These are phyloP conservation scores for Copsychus sechellarum DNA, from an alignment of 2,113 vertebrate genomes.

Conservation along the genomic window DNA sequence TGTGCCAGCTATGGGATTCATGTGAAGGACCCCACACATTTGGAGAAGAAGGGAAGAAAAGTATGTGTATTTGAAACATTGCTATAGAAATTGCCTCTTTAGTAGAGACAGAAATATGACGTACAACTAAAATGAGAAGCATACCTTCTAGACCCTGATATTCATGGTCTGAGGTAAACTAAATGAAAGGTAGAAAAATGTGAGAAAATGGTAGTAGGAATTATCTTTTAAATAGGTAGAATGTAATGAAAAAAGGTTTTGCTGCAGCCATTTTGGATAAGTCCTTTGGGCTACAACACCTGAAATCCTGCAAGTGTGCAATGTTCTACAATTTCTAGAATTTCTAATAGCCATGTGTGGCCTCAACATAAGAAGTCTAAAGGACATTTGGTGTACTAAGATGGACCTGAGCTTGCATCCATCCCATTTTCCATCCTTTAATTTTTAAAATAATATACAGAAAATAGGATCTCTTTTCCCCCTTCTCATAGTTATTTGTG, in stretches of 20 bases:
- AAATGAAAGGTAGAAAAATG: neutral
- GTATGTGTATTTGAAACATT: fast-evolving
- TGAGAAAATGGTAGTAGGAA: neutral
- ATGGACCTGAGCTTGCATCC: neutral
- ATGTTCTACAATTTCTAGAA: neutral
- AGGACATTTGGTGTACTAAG: neutral
- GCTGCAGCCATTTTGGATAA: neutral
- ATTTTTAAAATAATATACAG: neutral
- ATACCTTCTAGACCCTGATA: neutral
- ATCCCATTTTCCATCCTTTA: neutral
- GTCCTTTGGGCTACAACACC: neutral
- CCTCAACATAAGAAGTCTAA: neutral
- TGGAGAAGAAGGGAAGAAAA: neutral
- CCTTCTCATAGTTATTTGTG: neutral
- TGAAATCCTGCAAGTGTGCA: neutral
- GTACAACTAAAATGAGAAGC: neutral
- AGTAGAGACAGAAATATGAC: neutral
- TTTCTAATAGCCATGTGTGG: neutral
- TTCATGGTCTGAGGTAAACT: neutral
- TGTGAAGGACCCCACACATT: neutral
- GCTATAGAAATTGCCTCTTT: neutral
- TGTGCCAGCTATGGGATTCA: neutral
- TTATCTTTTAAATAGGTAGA: neutral
- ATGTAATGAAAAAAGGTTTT: neutral
- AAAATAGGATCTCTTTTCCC: neutral